Evolutionary conservation across 2,888 invertebrate genomes (phyloP), one percentile per base, ranked within the genome.

Genomic region (Papilio demoleus): DNA sequence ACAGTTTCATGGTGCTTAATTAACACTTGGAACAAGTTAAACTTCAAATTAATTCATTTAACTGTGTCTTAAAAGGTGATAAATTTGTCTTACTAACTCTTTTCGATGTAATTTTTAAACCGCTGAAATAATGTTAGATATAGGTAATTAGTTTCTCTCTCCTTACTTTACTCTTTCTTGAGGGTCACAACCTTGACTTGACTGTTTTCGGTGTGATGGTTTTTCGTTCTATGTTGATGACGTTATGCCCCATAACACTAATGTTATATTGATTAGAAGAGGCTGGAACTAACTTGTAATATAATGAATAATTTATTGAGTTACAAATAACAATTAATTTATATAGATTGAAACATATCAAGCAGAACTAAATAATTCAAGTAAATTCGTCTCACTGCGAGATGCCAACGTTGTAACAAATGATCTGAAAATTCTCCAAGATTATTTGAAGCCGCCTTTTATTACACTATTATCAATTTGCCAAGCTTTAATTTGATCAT

Each of bases 381-480:
- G 73, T 75, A 71, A 79, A 92, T 92, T 90, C 84, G 90, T 84
- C 77, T 82, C 90, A 84, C 89, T 76, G 79, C 81, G 77, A 83
- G 88, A 84, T 79, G 81, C 79, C 81, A 78, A 77, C 78, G 75
- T 74, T 77, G 77, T 90, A 85, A 92, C 84, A 88, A 90, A 90
- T 91, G 90, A 90, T 87, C 81, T 77, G 60, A 82, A 84, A 86
- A 86, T 83, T 83, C 83, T 82, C 81, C 76, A 75, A 76, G 79
- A 81, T 80, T 79, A 82, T 82, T 80, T 76, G 72, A 74, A 78
- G 75, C 76, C 72, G 78, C 75, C 81, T 83, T 83, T 83, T 83
- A 84, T 82, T 86, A 84, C 80, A 85, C 81, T 78, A 92, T 92
- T 91, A 92, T 88, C 88, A 86, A 92, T 92, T 92, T 91, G 86